Percentiles rank a stretch among this genome's conserved stretches.
These are phyloP conservation scores for Typhlichthys eigenmanni DNA, from an alignment of 2,797 vertebrate genomes.

Conservation along the genomic window DNA sequence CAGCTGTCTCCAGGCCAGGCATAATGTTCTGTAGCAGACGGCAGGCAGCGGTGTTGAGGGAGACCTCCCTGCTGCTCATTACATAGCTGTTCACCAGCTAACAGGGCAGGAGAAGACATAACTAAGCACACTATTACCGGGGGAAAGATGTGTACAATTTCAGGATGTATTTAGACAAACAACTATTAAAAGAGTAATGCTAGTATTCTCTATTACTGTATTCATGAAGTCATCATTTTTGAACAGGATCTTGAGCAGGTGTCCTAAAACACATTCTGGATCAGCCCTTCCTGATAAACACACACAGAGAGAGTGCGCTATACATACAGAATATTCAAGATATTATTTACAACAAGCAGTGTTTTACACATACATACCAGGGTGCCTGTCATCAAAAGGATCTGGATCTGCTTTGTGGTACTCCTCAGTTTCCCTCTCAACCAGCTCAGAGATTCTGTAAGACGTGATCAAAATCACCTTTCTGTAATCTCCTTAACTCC, in stretches of 20 bases:
- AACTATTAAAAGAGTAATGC: background rate
- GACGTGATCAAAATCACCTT: constrained; percentile 3
- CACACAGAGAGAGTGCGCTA: constrained; percentile 39
- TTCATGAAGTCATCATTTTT: constrained; percentile 99
- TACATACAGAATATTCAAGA: constrained; percentile 2
- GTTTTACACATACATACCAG: constrained; percentile 74
- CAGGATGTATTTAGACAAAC: background rate
- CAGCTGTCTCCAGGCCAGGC: constrained; percentile 96
- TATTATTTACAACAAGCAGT: background rate
- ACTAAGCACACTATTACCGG: background rate
- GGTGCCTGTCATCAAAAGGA: constrained; percentile 97
- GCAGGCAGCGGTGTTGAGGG: constrained; percentile 93
- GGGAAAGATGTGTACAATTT: background rate
- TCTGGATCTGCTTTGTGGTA: constrained; percentile 98
- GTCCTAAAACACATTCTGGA: constrained; percentile 95
- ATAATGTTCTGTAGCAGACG: constrained; percentile 96
- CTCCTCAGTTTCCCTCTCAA: constrained; percentile 97
- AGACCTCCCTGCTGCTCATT: constrained; percentile 95
- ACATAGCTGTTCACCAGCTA: constrained; percentile 97
- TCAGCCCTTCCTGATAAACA: constrained; percentile 89
- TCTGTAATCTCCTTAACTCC: background rate
- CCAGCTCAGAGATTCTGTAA: constrained; percentile 94
- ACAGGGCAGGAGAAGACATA: constrained; percentile 2
- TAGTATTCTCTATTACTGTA: constrained; percentile 78
- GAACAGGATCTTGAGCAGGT: constrained; percentile 96